These are phyloP conservation scores for Lophotis ruficrista DNA, from an alignment of 2,113 vertebrate genomes.

Conservation along the genomic window DNA sequence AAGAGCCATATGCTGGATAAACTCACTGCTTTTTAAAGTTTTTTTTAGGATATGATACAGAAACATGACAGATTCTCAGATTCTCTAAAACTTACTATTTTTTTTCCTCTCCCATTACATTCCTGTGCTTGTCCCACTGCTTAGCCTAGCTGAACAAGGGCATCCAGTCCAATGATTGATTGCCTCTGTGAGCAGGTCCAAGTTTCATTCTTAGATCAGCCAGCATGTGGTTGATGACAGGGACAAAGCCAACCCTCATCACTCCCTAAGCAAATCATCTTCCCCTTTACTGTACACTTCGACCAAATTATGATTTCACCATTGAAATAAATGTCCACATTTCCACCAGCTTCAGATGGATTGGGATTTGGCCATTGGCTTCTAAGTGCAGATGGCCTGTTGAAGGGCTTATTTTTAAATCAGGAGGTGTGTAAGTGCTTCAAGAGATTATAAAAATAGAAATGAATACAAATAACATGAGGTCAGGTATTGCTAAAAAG, in stretches of 20 bases:
- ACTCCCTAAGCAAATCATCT: slow-evolving; percentile 8
- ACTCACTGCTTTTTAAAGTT: neutral
- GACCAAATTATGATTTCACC: neutral
- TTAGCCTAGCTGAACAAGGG: neutral
- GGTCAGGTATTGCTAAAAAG: neutral
- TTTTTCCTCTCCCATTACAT: neutral
- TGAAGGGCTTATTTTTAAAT: neutral
- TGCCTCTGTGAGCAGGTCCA: neutral
- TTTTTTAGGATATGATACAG: neutral
- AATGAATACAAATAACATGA: neutral
- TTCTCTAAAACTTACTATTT: neutral
- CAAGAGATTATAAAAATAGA: neutral
- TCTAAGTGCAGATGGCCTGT: neutral
- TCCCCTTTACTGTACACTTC: neutral
- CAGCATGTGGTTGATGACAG: slow-evolving; percentile 38
- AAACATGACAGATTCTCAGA: neutral
- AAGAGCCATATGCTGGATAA: neutral
- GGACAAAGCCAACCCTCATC: slow-evolving; percentile 31
- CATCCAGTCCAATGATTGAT: neutral
- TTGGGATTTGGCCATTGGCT: neutral
- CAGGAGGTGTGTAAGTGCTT: neutral
- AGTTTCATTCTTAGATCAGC: slow-evolving; percentile 33
- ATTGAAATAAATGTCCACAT: neutral
- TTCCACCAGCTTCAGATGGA: neutral
- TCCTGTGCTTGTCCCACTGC: neutral